Evolutionary conservation across 2,113 vertebrate genomes (phyloP), one percentile per base, ranked within the genome.

Genomic region (Trinectes maculatus): DNA sequence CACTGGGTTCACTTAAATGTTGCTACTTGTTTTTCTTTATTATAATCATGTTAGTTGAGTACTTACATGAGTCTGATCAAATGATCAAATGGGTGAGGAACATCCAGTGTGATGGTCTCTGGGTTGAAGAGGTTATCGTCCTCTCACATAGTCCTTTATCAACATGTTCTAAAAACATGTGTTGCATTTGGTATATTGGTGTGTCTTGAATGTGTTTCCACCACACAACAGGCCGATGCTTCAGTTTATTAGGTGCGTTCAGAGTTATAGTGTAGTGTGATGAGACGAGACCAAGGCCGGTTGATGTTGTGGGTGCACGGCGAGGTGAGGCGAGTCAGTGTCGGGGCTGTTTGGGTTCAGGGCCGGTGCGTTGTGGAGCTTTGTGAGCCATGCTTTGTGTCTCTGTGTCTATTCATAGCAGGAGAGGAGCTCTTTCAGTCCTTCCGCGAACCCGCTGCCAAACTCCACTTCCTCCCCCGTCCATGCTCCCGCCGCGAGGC

Each of bases 341-440:
- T 22, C n/a, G 71, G 65, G 54, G 66, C 70, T 82, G 84, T 89
- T 82, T 88, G 85, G 86, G 84, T 89, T 87, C 77, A 84, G 66
- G 80, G 81, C 71, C 56, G 70, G 75, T 87, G 74, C 53, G 69
- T 82, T 28, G 73, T 59, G 71, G 69, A 86, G 85, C 88, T 80
- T 79, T 87, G 77, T 91, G 83, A 91, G 89, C 84, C 80, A 74
- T 84, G 84, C 80, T 86, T 84, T 88, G 83, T 92, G 87, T 90
- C 85, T 90, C 92, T 94, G 74, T 95, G 85, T 94, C 91, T 90
- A 92, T 89, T 89, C 89, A 94, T 95, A 98, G 97, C 96, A 96
- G 91, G 96, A 98, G 92, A 95, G 96, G 87, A 92, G 95, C 91
- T 95, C 95, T 48, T 99, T 96, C 83, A 98, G 96, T 86, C 97